Evolutionary conservation across 2,888 invertebrate genomes (phyloP).

Genomic region (Torymus auratus): DNA sequence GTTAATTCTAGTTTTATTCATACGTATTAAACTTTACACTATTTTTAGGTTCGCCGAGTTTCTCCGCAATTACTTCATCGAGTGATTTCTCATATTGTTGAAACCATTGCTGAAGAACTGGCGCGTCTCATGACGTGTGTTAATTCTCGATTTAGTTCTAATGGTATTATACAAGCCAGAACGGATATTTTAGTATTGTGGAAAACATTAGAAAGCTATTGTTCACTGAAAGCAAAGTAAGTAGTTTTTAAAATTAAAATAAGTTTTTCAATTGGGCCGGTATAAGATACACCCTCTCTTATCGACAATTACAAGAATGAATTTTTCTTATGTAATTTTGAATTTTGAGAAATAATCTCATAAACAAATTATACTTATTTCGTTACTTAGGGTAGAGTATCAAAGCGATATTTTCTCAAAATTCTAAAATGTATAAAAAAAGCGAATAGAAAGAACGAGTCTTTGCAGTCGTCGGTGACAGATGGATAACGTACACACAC

Average conservation of each 20-base stretch:
- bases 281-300: too few species aligned
- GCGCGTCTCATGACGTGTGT: constrained; percentile 91
- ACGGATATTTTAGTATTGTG: constrained; percentile 86
- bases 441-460: too few species aligned
- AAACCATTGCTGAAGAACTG: constrained; percentile 95
- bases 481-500: too few species aligned
- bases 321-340: too few species aligned
- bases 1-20: neutral
- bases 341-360: too few species aligned
- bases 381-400: too few species aligned
- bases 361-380: too few species aligned
- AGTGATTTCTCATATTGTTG: constrained; percentile 87
- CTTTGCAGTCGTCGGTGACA: too few species aligned
- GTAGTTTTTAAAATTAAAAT: constrained; percentile 57
- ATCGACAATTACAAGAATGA: too few species aligned
- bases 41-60: constrained; percentile 84
- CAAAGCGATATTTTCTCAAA: too few species aligned
- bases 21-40: constrained; percentile 25
- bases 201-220: constrained; percentile 82
- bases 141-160: constrained; percentile 80
- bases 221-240: constrained; percentile 83
- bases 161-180: constrained; percentile 87
- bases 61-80: constrained; percentile 87
- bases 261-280: neutral
- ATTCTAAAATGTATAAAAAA: too few species aligned